phyloP scores from a whole-genome alignment of 2,888 invertebrate genomes.

The Temnothorax rugatulus region DNA sequence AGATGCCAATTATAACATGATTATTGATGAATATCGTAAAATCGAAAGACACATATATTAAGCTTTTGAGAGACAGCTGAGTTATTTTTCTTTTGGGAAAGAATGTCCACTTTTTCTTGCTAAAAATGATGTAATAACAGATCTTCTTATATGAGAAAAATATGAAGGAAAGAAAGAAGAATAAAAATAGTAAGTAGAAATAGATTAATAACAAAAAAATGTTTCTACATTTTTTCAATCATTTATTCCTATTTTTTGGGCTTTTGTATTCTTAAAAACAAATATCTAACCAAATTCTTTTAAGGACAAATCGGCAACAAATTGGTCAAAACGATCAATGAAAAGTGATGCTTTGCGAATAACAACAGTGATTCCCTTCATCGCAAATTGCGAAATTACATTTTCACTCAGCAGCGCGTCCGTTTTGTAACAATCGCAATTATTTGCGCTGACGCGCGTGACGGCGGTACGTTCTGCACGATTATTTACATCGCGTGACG shows the following conservation, averaged over 20 bases:
- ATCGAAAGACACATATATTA: not conserved
- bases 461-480: slow-evolving; percentile 53
- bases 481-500: slow-evolving; percentile 71
- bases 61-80: not conserved
- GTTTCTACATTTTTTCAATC: not conserved
- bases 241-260: not conserved
- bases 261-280: not conserved
- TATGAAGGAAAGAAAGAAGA: not conserved
- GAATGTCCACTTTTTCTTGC: not conserved
- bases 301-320: not conserved
- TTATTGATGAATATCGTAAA: not conserved
- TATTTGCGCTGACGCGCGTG: slow-evolving; percentile 50
- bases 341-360: slow-evolving; percentile 9
- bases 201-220: not conserved
- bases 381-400: slow-evolving; percentile 56
- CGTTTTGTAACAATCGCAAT: slow-evolving; percentile 41
- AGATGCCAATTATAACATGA: not conserved
- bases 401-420: slow-evolving; percentile 48
- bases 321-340: not conserved
- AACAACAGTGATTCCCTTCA: slow-evolving; percentile 24
- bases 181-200: slow-evolving; percentile 4
- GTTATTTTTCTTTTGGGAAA: not conserved
- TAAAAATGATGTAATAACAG: not conserved
- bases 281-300: not conserved
- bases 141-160: not conserved